Evolutionary conservation across 1,140 invertebrate species (phyloP).

Genomic region (Fopius arisanus): DNA sequence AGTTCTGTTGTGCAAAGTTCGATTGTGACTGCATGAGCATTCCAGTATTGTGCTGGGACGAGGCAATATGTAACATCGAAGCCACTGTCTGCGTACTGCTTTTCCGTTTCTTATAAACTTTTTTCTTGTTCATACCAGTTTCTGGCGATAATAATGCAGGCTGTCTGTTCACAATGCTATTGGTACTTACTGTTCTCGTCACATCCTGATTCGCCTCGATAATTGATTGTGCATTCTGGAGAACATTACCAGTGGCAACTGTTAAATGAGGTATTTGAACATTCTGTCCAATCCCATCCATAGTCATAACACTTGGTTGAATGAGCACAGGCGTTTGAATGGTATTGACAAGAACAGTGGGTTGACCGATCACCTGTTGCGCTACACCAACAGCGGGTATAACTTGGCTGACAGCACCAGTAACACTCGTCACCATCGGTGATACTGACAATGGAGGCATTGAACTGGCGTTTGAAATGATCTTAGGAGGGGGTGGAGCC

Average conservation of each 20-base stretch:
- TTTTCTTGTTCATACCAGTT: conserved; percentile 68
- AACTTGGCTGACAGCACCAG: conserved; percentile 74
- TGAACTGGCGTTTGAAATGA: conserved; percentile 64
- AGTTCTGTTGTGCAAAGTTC: conserved; percentile 62
- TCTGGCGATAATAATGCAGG: conserved; percentile 74
- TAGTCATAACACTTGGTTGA: conserved; percentile 77
- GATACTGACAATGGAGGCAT: conserved; percentile 75
- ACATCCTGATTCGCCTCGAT: conserved; percentile 64
- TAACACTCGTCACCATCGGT: conserved; percentile 75
- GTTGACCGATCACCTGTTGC: conserved; percentile 75
- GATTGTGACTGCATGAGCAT: conserved; percentile 61
- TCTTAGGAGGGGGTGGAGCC: conserved; percentile 73
- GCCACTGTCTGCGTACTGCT: conserved; percentile 74
- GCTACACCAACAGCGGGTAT: conserved; percentile 69
- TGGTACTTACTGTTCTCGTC: conserved; percentile 60
- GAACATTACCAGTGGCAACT: conserved; percentile 72
- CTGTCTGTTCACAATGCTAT: conserved; percentile 65
- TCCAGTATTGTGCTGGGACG: conserved; percentile 68
- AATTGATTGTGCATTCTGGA: conserved; percentile 68
- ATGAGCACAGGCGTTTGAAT: conserved; percentile 81
- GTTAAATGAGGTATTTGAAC: conserved; percentile 71
- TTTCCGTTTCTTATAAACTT: conserved; percentile 79
- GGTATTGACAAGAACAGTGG: conserved; percentile 82
- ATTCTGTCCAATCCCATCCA: conserved; percentile 72
- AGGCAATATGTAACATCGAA: conserved; percentile 77